Percentiles rank a stretch among this genome's conserved stretches.
These are phyloP conservation scores for Melieria picta DNA, from an alignment of 2,888 invertebrate species.

Conservation along the genomic window DNA sequence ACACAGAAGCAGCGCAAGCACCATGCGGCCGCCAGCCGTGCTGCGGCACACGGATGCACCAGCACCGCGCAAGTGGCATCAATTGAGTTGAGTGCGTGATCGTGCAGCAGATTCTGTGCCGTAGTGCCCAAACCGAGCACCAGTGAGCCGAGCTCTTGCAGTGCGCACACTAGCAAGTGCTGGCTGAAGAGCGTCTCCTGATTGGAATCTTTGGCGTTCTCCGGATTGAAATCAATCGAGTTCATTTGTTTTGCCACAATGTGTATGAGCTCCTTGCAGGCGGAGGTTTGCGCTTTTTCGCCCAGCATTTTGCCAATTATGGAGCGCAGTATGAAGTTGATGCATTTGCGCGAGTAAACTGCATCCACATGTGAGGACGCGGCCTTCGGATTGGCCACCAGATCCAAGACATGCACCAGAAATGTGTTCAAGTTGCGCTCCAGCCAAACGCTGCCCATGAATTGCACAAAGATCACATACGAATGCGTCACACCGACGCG, in stretches of 20 bases:
- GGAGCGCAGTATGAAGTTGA: constrained; percentile 92
- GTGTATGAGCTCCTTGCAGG: constrained; percentile 92
- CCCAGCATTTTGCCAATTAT: constrained; percentile 94
- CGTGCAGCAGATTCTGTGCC: constrained; percentile 87
- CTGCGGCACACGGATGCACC: constrained; percentile 93
- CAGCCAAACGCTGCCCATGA: constrained; percentile 93
- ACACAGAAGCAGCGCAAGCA: constrained; percentile 89
- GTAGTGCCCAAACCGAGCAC: constrained; percentile 94
- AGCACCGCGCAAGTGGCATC: constrained; percentile 76
- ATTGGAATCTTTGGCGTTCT: constrained; percentile 90
- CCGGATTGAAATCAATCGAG: constrained; percentile 91
- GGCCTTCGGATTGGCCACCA: constrained; percentile 95
- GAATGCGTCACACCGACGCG: constrained; percentile 97
- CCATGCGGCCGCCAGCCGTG: constrained; percentile 94
- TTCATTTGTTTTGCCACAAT: constrained; percentile 95
- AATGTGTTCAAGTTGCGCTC: constrained; percentile 90
- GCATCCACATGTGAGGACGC: constrained; percentile 97
- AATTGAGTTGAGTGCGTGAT: constrained; percentile 80
- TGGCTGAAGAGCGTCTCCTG: constrained; percentile 92
- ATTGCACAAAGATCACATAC: constrained; percentile 94
- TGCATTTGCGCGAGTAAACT: constrained; percentile 96
- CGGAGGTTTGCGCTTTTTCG: constrained; percentile 96
- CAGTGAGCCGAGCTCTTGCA: constrained; percentile 91
- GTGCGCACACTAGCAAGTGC: constrained; percentile 89
- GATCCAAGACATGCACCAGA: constrained; percentile 88